These are phyloP conservation scores for Eupeodes corollae DNA, from an alignment of 1,140 invertebrate species.

Conservation along the genomic window DNA sequence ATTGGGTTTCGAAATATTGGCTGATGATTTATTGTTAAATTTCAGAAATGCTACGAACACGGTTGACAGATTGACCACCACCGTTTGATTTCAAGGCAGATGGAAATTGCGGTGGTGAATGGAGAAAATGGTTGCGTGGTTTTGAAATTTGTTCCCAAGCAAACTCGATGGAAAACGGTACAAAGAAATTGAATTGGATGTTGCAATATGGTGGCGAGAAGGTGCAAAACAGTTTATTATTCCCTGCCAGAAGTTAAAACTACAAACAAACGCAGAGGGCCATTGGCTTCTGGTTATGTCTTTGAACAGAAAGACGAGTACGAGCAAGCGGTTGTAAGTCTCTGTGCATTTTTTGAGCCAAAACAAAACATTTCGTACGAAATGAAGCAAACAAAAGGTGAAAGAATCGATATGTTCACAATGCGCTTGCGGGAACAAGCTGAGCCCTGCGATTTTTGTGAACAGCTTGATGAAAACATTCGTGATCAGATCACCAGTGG, in stretches of 20 bases:
- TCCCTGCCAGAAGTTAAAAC: background rate
- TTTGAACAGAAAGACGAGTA: background rate
- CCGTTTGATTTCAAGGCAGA: background rate
- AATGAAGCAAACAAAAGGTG: background rate
- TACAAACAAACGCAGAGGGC: background rate
- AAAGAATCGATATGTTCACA: background rate
- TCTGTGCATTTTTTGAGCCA: background rate
- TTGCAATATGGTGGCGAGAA: background rate
- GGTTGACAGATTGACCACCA: background rate
- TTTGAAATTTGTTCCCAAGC: background rate
- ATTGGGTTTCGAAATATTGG: no score
- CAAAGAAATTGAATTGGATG: background rate
- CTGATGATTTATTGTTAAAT: no score
- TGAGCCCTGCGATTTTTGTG: background rate
- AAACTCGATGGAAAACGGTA: background rate
- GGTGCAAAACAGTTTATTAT: background rate
- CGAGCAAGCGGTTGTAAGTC: background rate
- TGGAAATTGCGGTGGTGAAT: background rate
- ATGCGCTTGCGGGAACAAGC: conserved; percentile 1
- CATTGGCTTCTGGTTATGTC: background rate
- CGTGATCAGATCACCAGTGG: background rate
- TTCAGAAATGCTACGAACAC: no score
- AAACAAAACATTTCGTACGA: conserved; percentile 1
- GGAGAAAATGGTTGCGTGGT: background rate
- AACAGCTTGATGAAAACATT: background rate